A percentile compares a stretch with the other conserved stretches of the same genome.
These are phyloP conservation scores for Gobio gobio DNA, from an alignment of 2,113 vertebrate genomes.

Conservation along the genomic window DNA sequence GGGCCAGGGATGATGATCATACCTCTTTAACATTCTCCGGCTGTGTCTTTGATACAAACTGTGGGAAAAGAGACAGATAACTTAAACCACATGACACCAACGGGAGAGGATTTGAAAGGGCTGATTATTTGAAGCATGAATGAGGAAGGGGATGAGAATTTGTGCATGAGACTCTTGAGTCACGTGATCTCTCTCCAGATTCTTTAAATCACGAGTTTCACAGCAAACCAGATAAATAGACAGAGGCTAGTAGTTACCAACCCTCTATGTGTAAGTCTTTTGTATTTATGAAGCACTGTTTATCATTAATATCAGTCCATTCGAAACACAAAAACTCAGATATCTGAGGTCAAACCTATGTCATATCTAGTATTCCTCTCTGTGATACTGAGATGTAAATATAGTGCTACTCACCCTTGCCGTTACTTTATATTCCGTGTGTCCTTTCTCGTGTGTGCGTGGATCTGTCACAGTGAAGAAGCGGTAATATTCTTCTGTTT, in stretches of 20 bases:
- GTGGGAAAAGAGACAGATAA: conserved; percentile 31
- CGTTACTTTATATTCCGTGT: conserved; percentile 90
- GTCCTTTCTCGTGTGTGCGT: conserved; percentile 85
- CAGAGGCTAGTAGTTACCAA: neutral
- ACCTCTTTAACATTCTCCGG: conserved; percentile 89
- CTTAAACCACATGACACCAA: neutral
- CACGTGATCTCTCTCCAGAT: conserved; percentile 17
- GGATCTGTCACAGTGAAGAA: conserved; percentile 85
- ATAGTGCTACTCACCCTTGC: conserved; percentile 79
- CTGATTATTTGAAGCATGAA: neutral
- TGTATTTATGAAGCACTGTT: neutral
- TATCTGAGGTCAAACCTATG: neutral
- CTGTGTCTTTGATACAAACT: conserved; percentile 87
- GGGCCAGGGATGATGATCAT: neutral
- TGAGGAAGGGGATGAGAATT: neutral
- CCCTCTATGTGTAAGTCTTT: too few species aligned
- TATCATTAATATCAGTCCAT: neutral
- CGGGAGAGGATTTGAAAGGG: neutral
- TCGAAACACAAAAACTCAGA: neutral
- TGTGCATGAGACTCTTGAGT: conserved; percentile 6
- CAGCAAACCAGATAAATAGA: neutral
- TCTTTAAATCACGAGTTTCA: conserved; percentile 40
- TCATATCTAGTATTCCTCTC: neutral
- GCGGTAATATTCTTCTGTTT: conserved; percentile 85
- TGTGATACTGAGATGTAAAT: neutral